Evolutionary conservation across 1,140 invertebrate species (phyloP), one percentile per base, ranked within the genome.

Genomic region (Lasioglossum baleicum): DNA sequence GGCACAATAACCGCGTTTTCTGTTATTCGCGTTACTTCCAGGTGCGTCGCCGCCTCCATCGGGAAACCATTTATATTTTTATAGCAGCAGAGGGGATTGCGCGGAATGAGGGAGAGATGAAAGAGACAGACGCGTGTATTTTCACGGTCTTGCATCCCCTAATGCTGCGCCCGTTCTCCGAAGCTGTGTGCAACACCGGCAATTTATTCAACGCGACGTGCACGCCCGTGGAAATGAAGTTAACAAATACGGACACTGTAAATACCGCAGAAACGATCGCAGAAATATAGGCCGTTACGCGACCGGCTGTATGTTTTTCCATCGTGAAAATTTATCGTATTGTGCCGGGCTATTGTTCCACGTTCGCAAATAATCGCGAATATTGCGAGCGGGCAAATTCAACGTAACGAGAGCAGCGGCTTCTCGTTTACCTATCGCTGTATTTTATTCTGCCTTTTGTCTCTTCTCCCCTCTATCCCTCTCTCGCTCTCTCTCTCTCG

Each of bases 211-310:
- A 10, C 58, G 44, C 51, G 11, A 40, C 48, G 48, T 31, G 65
- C 68, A 58, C 48, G 42, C 13, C 0, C 64, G 48, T 64, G 79
- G 75, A 81, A 68, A 81, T 75, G 71, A 78, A 72, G 77, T 80
- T 80, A 74, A 80, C 71, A 74, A 80, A 80, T 74, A 74, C 63
- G 70, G 53, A 60, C 70, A 74, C 35, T 74, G 71, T 67, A 80
- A 80, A 80, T 80, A 80, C 77, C 77, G 22, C 70, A 66, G 51
- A 53, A 66, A 80, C 71, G 71, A 74, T 67, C 71, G 71, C 63
- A 20, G 51, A 72, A 79, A 72, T 73, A 73, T 65, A 63, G 48
- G 40, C 26, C 51, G 6, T 22, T 48, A 20, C 13, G n/a, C 40
- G 13, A 15, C 26, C 26, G 15, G 8, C 11, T 35, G 20, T 64